Base-by-base conservation (phyloP, 2,797 vertebrate species). In the Acestrorhynchus altus region DNA sequence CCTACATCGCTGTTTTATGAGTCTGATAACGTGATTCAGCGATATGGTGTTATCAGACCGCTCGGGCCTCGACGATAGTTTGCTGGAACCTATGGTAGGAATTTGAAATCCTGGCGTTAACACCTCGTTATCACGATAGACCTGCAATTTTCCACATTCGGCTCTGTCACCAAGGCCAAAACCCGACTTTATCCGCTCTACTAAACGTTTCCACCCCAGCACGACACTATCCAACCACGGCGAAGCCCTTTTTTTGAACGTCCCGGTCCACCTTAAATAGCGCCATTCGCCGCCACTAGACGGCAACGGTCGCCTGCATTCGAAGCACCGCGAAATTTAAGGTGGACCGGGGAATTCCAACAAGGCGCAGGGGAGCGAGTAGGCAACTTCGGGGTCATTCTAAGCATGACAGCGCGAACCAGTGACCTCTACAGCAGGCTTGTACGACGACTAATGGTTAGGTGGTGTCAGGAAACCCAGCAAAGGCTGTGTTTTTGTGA, bases 1-100 rank as follows among this genome's bases (percentile, higher is more conserved):
- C 24, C 56, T 20, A 56, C 31, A 61, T 57, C 63, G 15, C 28
- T 40, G 51, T 49, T 74, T 35, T 69, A 72, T 74, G 56, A 20
- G 24, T 72, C 60, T 77, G 54, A 77, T 74, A 39, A 46, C 68
- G 74, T 72, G 39, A 74, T 9, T 42, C 24, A 75, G 63, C 26
- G 63, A 68, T 60, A 31, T 68, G 74, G 40, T 70, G 66, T 6
- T 46, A 57, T 61, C 31, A 73, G 28, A 70, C 61, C 70, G 52
- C 20, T 46, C 68, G 16, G 59, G 35, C 49, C 54, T 66, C 26
- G 26, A 57, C 40, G 77, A 82, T 26, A 71, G 54, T 74, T 75
- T 74, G 31, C 31, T 6, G 31, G 31, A 35, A 35, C 31, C 2
- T 66, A 84, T 82, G 83, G 83, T 84, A 84, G 61, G 74, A 35